Evolutionary conservation across 1,140 invertebrate genomes (phyloP), one percentile per base, ranked within the genome.

Genomic region (Cecropterus lyciades): DNA sequence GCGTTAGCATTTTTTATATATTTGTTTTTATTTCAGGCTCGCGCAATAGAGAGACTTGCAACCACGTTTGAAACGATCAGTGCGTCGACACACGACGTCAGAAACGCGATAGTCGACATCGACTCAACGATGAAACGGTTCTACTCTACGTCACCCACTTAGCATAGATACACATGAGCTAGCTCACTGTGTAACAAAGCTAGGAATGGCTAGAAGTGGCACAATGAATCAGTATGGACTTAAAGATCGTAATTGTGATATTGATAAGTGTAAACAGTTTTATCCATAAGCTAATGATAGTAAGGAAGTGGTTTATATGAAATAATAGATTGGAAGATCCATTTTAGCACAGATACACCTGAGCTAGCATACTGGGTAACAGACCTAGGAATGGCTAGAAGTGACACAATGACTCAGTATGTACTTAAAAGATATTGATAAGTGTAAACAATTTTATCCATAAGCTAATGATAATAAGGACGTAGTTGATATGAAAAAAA

Each of bases 81-180:
- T 10, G 70, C 79, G 0, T 66, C 82, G 2, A 77, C 85, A 11
- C 86, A 81, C 68, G 83, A 85, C 60, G 79, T 86, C 0, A 68
- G 85, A 5, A 73, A 72, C 30, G 81, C 86, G 0, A 74, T 91
- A 9, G 73, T 85, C 13, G 86, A 87, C 33, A 91, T 91, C 42
- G 88, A 91, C 33, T 62, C 77, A 0, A 85, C 84, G 0, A 79
- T 91, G 73, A 91, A 91, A 48, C 69, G 85, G 0, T 83, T 82
- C 37, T 91, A 89, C 48, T 74, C 66, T 7, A 80, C 80, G 0
- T 69, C 86, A 42, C 82, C 85, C 11, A 85, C 86, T 20, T 90
- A 89, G 81, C 85, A 86, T 27, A 4, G 24, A n/a, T 56, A 24
- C n/a, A 15, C 43, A 10, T 43, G 40, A 42, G 17, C 37, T n/a